Conservation (phyloP, 2,113 vertebrate genomes). For the Panthera leo region DNA sequence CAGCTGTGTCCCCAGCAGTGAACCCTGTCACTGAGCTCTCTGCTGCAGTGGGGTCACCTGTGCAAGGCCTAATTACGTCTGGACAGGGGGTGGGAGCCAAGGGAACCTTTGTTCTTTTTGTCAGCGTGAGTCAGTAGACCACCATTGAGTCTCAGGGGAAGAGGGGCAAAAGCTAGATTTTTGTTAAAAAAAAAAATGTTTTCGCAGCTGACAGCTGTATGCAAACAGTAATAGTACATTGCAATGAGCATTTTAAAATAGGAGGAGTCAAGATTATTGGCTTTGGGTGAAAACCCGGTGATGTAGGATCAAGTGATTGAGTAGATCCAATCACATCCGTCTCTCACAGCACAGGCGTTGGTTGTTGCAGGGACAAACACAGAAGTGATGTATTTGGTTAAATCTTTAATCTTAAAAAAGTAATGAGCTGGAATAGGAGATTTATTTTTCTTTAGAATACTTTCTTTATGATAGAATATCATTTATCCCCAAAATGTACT, state of each 20-base stretch:
- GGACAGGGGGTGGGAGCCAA: background rate
- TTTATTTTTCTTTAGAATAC: background rate
- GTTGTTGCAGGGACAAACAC: background rate
- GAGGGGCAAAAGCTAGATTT: constrained; percentile 61
- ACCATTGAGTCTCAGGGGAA: background rate
- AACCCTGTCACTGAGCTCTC: constrained; percentile 25
- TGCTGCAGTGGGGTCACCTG: constrained; percentile 51
- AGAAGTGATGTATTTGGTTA: background rate
- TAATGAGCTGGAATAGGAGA: background rate
- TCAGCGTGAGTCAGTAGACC: background rate
- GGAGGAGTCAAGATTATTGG: constrained; percentile 52
- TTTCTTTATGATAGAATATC: background rate
- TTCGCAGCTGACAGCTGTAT: constrained; percentile 79
- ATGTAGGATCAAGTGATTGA: background rate
- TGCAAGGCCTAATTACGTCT: background rate
- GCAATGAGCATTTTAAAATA: constrained; percentile 60
- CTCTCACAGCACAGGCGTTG: background rate
- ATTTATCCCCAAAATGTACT: background rate
- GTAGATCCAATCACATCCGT: background rate
- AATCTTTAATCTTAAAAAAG: background rate
- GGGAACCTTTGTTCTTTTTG: background rate
- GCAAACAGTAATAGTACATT: constrained; percentile 46
- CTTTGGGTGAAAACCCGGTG: constrained; percentile 55
- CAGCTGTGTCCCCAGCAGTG: constrained; percentile 33
- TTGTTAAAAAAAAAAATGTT: constrained; percentile 66